phyloP scores from a whole-genome alignment of 2,888 invertebrate species.

The Lycophotia porphyrea region DNA sequence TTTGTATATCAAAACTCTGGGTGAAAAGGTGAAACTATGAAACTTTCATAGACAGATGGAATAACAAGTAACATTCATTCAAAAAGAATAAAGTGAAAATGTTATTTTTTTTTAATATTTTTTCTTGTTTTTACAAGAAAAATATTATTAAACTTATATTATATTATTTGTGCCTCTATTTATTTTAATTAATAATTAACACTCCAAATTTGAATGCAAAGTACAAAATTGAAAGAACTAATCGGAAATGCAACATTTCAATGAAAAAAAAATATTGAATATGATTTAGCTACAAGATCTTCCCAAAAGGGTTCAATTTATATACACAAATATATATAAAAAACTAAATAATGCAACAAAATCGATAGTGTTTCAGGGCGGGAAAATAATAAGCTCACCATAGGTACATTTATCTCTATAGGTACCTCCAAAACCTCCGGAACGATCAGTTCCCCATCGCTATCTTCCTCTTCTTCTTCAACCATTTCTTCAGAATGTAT shows the following conservation, averaged over 20 bases:
- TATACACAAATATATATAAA: too few species aligned
- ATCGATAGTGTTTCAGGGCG: conserved; percentile 6
- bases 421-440: conserved; percentile 65
- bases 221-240: not conserved
- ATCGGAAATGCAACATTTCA: not conserved
- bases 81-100: too few species aligned
- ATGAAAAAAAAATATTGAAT: not conserved
- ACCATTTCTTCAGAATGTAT: conserved; percentile 78
- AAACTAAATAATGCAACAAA: conserved; percentile 4
- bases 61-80: too few species aligned
- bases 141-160: too few species aligned
- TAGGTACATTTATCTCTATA: conserved; percentile 38
- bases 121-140: too few species aligned
- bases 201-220: not conserved
- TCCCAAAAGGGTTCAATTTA: not conserved
- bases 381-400: conserved; percentile 62
- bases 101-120: too few species aligned
- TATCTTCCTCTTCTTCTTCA: conserved; percentile 67
- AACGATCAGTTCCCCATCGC: conserved; percentile 74
- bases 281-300: not conserved
- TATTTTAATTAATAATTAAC: too few species aligned
- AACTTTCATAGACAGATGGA: too few species aligned
- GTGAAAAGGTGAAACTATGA: too few species aligned
- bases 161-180: too few species aligned
- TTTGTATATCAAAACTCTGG: too few species aligned